Evolutionary conservation across 1,140 invertebrate species (phyloP), one percentile per base, ranked within the genome.

Genomic region (Lucilia sericata): DNA sequence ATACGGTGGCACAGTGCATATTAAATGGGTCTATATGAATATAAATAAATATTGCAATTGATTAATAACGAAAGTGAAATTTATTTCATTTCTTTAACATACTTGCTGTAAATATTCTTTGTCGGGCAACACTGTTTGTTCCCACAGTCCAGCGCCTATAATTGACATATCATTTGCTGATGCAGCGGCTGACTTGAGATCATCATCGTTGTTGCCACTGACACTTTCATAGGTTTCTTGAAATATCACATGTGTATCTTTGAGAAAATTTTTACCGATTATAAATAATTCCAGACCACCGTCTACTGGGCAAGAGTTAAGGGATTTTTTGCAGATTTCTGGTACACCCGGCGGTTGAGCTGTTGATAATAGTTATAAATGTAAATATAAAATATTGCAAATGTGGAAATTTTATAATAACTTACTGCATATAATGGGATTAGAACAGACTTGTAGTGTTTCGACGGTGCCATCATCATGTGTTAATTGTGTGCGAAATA

Each of bases 371-470:
- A 82, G n/a, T n/a, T n/a, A 30, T 30, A 30, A 30, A 2, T 30
- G 25, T 30, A 2, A 30, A 30, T 30, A 30, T 30, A 30, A 30
- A 30, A 30, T 30, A 30, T 30, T 30, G 25, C 1, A 30, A 30
- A 30, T 30, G 25, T 30, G 1, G 25, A 30, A 30, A 30, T 30
- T 30, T 55, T 55, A 75, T 74, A 36, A 82, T 21, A 84, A 96
- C 97, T 96, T 92, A 99, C 97, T 99, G 93, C 98, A 99, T 85
- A 98, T 95, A 86, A 99, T 99, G 60, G 97, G 96, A 83, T 97
- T 95, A 34, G 97, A 99, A 88, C 96, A 96, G 82, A 96, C 94
- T 93, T 99, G 98, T n/a, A 99, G 92, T 0, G 96, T 96, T 91
- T 97, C 96, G 12, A 92, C 92, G 5, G 92, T 94, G 2, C 96